Base-by-base conservation (phyloP, 37 sponge, comb jelly and placozoan genomes). In the Beroe ovata region DNA sequence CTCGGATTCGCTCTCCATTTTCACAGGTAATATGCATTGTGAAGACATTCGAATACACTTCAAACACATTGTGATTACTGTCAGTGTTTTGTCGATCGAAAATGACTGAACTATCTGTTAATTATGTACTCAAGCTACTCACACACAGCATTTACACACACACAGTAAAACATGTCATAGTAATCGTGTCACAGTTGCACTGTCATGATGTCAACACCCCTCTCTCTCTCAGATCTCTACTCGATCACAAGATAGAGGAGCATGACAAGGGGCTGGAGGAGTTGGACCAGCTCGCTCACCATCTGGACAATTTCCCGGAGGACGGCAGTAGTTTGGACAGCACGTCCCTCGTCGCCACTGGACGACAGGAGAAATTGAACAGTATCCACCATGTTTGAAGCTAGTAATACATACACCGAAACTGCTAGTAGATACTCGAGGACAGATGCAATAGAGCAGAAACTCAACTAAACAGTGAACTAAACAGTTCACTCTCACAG, bases 261-360 rank as follows among this genome's bases (percentile, higher is more conserved):
- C 84, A 77, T 35, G 84, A 77, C 84, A 77, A 77, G 84, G 84
- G 84, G 33, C 84, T 77, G 28, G 11, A 36, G 33, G 84, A 77
- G 28, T 36, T 77, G 41, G 84, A 77, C 54, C 38, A 77, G 28
- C 84, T 77, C 3, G 84, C 84, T 8, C 42, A 77, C 41, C 26
- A 77, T 54, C 54, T 77, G 1, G 42, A 39, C 47, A 77, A 77
- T 54, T 77, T 77, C 84, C 47, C 84, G 8, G 84, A 77, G 54
- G 84, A 77, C 21, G 28, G 54, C 26, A 35, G 33, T 28, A 77
- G 84, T 41, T 20, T 41, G 84, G 84, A 77, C n/a, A 77, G 84
- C 33, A 33, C 36, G 3, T 25, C 69, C 18, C 69, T 66, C 36
- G 30, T 66, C 11, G 54, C 54, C 6, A 47, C 54, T 6, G 54